Percentiles rank a stretch among this genome's conserved stretches.
These are phyloP conservation scores for Holacanthella duospinosa DNA, from an alignment of 2,888 invertebrate genomes.

Conservation along the genomic window DNA sequence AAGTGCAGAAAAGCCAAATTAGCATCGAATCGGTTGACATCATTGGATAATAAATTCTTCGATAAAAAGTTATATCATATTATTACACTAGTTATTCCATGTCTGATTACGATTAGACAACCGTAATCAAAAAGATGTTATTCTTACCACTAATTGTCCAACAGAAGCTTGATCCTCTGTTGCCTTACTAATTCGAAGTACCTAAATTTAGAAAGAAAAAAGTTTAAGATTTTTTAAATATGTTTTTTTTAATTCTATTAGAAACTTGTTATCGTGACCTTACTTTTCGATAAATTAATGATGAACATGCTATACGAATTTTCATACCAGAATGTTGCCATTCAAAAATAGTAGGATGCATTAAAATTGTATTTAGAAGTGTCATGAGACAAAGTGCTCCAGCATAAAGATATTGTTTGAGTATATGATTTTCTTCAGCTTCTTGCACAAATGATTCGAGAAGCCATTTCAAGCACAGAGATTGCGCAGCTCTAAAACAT, in stretches of 20 bases:
- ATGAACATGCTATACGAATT: slow-evolving; percentile 67
- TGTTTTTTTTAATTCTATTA: too few relatives aligned
- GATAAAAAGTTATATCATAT: neutral
- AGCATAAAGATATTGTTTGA: slow-evolving; percentile 29
- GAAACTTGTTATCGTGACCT: too few relatives aligned
- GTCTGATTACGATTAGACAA: neutral
- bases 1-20: slow-evolving; percentile 81
- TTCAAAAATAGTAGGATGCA: slow-evolving; percentile 81
- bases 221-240: too few relatives aligned
- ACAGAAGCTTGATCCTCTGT: slow-evolving; percentile 69
- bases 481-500: slow-evolving; percentile 48
- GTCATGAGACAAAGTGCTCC: slow-evolving; percentile 40
- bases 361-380: slow-evolving; percentile 60
- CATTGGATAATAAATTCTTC: slow-evolving; percentile 88
- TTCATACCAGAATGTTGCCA: slow-evolving; percentile 73
- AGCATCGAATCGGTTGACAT: slow-evolving; percentile 84
- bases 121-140: neutral
- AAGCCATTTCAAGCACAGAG: slow-evolving; percentile 55
- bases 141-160: neutral
- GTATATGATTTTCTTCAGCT: slow-evolving; percentile 3
- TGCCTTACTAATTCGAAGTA: slow-evolving; percentile 66
- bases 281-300: slow-evolving; percentile 72
- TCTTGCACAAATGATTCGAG: slow-evolving; percentile 51
- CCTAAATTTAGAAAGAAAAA: too few relatives aligned
- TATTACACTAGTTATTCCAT: too few relatives aligned